These are phyloP conservation scores for Trichogramma evanescens DNA, from an alignment of 2,888 invertebrate genomes.

Conservation along the genomic window DNA sequence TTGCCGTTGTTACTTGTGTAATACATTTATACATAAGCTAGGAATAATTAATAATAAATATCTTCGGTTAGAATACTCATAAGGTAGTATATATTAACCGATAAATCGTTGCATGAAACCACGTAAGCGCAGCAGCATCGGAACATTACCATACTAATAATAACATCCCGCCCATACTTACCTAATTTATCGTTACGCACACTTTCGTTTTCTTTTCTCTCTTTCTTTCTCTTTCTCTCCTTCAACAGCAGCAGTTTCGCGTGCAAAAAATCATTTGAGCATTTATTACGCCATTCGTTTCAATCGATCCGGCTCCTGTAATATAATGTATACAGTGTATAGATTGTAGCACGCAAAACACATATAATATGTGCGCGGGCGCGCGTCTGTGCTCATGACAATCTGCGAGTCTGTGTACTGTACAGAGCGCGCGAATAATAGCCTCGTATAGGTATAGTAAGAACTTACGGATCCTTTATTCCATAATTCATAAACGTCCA, in stretches of 20 bases:
- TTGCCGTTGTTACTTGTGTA: too few relatives aligned
- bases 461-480: not conserved
- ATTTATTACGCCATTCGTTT: conserved; percentile 1
- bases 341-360: too few relatives aligned
- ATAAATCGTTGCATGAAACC: too few relatives aligned
- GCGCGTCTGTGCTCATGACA: not conserved
- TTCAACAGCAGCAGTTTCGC: not conserved
- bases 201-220: not conserved
- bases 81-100: too few relatives aligned
- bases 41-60: too few relatives aligned
- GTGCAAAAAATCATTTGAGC: not conserved
- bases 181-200: conserved; percentile 12
- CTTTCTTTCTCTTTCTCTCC: not conserved
- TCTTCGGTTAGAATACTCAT: too few relatives aligned
- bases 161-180: conserved; percentile 19
- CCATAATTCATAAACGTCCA: conserved; percentile 14
- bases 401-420: too few relatives aligned
- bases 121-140: not conserved
- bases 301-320: not conserved
- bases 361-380: not conserved
- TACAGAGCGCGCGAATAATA: too few relatives aligned
- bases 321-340: too few relatives aligned
- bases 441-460: too few relatives aligned
- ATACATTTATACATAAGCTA: too few relatives aligned
- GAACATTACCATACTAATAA: conserved; percentile 19